A percentile compares a stretch with the other conserved stretches of the same genome.
These are phyloP conservation scores for Pandemis cinnamomeana DNA, from an alignment of 2,888 invertebrate genomes.

Conservation along the genomic window DNA sequence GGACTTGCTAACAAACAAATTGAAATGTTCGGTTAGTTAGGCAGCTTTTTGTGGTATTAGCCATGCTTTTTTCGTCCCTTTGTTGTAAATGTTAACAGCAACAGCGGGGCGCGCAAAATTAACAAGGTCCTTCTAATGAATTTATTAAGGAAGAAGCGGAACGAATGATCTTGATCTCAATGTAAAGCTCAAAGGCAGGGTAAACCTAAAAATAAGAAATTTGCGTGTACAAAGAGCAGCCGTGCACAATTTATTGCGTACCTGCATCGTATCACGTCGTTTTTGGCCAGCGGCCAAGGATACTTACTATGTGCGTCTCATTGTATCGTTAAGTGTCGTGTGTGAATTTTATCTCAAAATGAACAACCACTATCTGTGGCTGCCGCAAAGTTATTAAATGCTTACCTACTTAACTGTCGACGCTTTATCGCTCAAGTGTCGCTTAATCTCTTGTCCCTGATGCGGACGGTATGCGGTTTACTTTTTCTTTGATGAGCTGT, in stretches of 20 bases:
- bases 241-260: slow-evolving; percentile 48
- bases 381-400: slow-evolving; percentile 25
- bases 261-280: slow-evolving; percentile 55
- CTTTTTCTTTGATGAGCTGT: slow-evolving; percentile 48
- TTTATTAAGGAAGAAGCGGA: slow-evolving; percentile 24
- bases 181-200: slow-evolving; percentile 36
- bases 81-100: not conserved
- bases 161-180: slow-evolving; percentile 37
- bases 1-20: not conserved
- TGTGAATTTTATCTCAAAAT: slow-evolving; percentile 31
- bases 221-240: slow-evolving; percentile 44
- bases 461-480: slow-evolving; percentile 44
- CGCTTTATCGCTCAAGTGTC: slow-evolving; percentile 36
- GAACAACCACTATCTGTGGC: slow-evolving; percentile 26
- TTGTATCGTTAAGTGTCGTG: slow-evolving; percentile 61
- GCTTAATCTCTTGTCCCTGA: slow-evolving; percentile 38
- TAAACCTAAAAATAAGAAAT: slow-evolving; percentile 44
- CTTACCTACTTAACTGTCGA: slow-evolving; percentile 28
- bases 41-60: not conserved
- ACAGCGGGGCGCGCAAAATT: not conserved
- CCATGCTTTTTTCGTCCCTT: not conserved
- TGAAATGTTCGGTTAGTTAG: not conserved
- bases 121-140: slow-evolving; percentile 18
- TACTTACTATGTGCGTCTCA: slow-evolving; percentile 56
- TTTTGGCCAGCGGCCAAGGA: slow-evolving; percentile 70